A percentile compares a stretch with the other conserved stretches of the same genome.
Evolutionary conservation across 1,140 invertebrate species (phyloP).

Genomic region (Oncopodura yosiiana): DNA sequence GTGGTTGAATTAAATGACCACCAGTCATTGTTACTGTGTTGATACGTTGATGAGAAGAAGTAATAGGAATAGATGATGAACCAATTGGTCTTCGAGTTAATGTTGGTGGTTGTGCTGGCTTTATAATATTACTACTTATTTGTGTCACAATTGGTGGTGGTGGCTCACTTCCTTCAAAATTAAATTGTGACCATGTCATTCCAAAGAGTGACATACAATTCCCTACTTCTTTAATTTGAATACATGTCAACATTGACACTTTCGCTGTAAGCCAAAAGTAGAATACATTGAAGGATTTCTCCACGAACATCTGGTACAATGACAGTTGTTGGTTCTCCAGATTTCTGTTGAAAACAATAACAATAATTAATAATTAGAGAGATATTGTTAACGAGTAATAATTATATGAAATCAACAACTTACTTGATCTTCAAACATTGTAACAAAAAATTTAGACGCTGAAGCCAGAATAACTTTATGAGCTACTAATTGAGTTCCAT

Average conservation of each 20-base stretch:
- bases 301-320: constrained; percentile 25
- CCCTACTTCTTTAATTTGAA: constrained; percentile 23
- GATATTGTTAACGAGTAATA: neutral
- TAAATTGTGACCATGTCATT: constrained; percentile 17
- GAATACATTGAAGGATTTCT: constrained; percentile 19
- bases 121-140: no score
- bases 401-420: neutral
- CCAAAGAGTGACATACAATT: constrained; percentile 26
- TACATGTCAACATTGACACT: constrained; percentile 12
- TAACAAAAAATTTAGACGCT: constrained; percentile 20
- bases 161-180: neutral
- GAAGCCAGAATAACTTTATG: constrained; percentile 28
- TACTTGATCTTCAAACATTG: constrained; percentile 30
- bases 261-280: constrained; percentile 25
- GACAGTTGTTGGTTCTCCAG: constrained; percentile 10
- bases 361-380: neutral
- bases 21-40: no score
- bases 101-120: no score
- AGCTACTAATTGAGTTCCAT: constrained; percentile 14
- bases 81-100: no score
- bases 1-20: neutral
- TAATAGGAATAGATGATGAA: no score
- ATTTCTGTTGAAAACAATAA: constrained; percentile 7
- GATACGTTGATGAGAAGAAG: no score
- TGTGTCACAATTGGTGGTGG: neutral